Conservation (phyloP, 2,113 vertebrate genomes). For the Pachyramphus minor region DNA sequence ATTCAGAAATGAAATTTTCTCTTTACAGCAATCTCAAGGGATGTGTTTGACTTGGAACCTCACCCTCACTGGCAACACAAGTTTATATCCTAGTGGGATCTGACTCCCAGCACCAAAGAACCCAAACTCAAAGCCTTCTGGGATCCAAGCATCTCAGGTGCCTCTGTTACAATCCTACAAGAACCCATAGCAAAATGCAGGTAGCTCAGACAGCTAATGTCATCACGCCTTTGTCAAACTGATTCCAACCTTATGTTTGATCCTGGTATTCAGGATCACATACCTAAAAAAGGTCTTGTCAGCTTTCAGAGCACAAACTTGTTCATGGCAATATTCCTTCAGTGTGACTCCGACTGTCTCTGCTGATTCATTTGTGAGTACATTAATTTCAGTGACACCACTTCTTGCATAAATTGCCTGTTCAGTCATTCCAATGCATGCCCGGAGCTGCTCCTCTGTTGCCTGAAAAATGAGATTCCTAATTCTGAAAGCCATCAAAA, state of each 20-base stretch:
- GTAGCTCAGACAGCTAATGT: not conserved
- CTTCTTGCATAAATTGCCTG: not conserved
- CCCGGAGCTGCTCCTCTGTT: not conserved
- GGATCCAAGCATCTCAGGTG: not conserved
- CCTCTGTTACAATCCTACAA: not conserved
- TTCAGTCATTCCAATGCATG: not conserved
- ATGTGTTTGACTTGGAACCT: not conserved
- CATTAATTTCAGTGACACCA: not conserved
- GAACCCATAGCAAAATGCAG: not conserved
- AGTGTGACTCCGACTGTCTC: not conserved
- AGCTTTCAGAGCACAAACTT: not conserved
- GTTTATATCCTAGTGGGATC: not conserved
- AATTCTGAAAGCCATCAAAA: not conserved
- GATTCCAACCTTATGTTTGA: not conserved
- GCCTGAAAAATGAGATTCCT: not conserved
- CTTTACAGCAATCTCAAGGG: not conserved
- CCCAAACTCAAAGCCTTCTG: not conserved
- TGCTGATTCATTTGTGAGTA: not conserved
- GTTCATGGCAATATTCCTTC: not conserved
- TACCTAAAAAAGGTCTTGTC: not conserved
- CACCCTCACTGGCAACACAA: not conserved
- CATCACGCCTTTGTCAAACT: not conserved
- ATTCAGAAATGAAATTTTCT: not conserved
- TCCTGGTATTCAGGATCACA: not conserved
- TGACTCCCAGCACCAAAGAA: not conserved